Base-by-base conservation (phyloP, 2,113 vertebrate genomes). In the Tricholaema leucomelas region DNA sequence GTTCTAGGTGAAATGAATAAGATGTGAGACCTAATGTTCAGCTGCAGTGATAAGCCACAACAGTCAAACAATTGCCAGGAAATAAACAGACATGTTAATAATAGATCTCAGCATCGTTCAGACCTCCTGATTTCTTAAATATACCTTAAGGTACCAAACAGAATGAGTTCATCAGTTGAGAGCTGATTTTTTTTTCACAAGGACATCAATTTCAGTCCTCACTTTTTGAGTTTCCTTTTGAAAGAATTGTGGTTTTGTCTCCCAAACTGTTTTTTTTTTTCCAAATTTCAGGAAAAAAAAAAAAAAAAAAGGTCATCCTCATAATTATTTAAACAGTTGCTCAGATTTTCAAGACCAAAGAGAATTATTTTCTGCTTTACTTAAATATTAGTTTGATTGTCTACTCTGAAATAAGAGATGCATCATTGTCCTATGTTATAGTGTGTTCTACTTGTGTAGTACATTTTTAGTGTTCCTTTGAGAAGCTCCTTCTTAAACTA, bases 1-100 rank as follows among this genome's bases (percentile, higher is more conserved):
- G 76, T 92, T 77, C 30, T 73, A 85, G 12, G 52, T 84, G 44
- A 95, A 95, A 88, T 92, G 81, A 95, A 74, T 90, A 95, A 95
- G 59, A 38, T 24, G 55, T 44, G 50, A 87, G 46, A 93, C 74
- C 82, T 60, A 33, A 76, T 72, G 71, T 92, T 93, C 70, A 23
- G 36, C 23, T 76, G 44, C 23, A 93, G 91, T 8, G 18, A 84
- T 85, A 96, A 94, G 8, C 48, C 24, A 21, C n/a, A 91, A 42
- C 31, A 70, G 74, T 88, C 64, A 94, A 93, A 79, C 14, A 84
- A 87, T 46, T 84, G 30, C 31, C 88, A 36, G 50, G 72, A 94
- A 93, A 91, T 69, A 93, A 94, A 80, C 17, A 90, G 67, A 84
- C 38, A 52, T 52, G 18, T 42, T 81, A 88, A 88, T 81, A 71